Evolutionary conservation across 2,113 vertebrate genomes (phyloP).

Genomic region (Eretmochelys imbricata): DNA sequence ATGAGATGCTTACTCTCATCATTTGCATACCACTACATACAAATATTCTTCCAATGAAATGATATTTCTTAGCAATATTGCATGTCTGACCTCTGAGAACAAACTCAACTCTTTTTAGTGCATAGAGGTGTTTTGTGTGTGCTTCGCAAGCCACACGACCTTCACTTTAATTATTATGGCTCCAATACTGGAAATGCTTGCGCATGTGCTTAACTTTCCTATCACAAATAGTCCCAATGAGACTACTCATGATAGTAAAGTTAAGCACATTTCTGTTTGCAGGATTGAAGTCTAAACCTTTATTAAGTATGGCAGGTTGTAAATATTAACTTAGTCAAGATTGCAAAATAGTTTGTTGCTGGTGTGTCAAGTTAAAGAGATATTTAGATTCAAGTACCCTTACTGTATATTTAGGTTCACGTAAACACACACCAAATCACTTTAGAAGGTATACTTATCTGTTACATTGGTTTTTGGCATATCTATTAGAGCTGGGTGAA

Average conservation of each 20-base stretch:
- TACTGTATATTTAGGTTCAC: not conserved
- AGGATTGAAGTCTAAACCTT: not conserved
- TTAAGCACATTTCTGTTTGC: rapidly evolving
- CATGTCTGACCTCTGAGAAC: not conserved
- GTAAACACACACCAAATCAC: not conserved
- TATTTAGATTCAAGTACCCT: not conserved
- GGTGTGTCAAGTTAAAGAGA: not conserved
- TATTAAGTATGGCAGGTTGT: not conserved
- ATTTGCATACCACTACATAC: rapidly evolving
- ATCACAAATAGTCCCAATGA: rapidly evolving
- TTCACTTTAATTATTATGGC: rapidly evolving
- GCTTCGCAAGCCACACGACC: rapidly evolving
- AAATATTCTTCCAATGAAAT: not conserved
- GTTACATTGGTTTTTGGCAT: not conserved
- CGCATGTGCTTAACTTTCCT: rapidly evolving
- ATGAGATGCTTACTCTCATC: rapidly evolving
- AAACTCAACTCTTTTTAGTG: not conserved
- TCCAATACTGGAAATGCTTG: rapidly evolving
- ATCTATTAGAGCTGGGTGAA: not conserved
- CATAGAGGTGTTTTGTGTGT: rapidly evolving
- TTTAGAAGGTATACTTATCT: not conserved
- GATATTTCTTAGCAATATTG: not conserved
- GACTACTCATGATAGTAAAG: rapidly evolving
- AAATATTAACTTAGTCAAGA: not conserved
- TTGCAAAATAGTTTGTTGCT: not conserved